Evolutionary conservation across 2,113 vertebrate species (phyloP).

Genomic region (Pteropus alecto): DNA sequence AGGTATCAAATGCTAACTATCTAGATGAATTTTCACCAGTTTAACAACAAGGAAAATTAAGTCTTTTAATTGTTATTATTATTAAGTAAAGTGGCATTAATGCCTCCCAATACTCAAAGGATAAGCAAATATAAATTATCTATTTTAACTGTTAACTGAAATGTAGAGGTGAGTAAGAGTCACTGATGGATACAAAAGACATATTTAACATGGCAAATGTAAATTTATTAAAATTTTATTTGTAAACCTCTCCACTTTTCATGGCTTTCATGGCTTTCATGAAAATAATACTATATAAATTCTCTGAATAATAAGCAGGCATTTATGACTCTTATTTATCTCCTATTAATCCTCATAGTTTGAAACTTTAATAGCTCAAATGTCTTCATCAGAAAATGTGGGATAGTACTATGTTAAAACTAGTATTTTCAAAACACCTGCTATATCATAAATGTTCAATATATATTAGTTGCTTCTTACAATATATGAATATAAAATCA

Average conservation of each 20-base stretch:
- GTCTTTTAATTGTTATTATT: background rate
- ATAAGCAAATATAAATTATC: background rate
- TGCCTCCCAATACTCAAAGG: background rate
- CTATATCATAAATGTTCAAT: background rate
- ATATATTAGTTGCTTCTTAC: background rate
- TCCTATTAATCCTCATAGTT: background rate
- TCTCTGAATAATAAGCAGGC: background rate
- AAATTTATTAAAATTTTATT: background rate
- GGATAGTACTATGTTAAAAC: background rate
- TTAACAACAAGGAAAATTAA: background rate
- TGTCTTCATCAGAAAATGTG: background rate
- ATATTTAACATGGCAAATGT: background rate
- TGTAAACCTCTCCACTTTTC: background rate
- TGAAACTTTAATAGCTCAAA: background rate
- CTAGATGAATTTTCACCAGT: conserved; percentile 9
- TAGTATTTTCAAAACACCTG: background rate
- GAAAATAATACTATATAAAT: background rate
- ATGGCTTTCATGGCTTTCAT: background rate
- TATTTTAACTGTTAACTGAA: background rate
- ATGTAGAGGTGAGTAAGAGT: background rate
- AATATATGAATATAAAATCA: background rate
- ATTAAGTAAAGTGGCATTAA: background rate
- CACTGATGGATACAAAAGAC: background rate
- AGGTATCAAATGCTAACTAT: conserved; percentile 51
- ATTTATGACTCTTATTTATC: background rate